Conservation (phyloP, 2,888 invertebrate genomes). For the Dichetophora obliterata region DNA sequence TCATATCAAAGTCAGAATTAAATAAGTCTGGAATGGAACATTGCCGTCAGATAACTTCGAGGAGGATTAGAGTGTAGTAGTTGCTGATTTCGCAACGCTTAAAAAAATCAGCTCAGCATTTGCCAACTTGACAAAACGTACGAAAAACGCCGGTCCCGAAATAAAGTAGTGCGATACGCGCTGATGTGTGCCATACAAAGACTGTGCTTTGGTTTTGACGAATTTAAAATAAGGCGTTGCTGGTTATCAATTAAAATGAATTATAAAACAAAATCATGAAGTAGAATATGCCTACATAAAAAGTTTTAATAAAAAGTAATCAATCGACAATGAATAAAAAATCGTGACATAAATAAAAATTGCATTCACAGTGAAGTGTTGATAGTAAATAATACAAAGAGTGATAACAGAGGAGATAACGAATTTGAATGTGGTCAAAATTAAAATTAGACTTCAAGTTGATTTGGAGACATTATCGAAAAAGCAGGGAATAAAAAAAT, state of each 20-base stretch:
- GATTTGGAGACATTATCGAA: too few species aligned
- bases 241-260: conserved; percentile 7
- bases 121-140: conserved; percentile 45
- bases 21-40: conserved; percentile 23
- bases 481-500: too few species aligned
- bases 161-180: conserved; percentile 1
- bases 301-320: too few species aligned
- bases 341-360: too few species aligned
- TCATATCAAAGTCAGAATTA: conserved; percentile 36
- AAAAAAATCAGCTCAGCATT: conserved; percentile 44
- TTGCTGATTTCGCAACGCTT: not conserved
- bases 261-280: not conserved
- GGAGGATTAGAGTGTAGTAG: conserved; percentile 18
- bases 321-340: too few species aligned
- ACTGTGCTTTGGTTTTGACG: not conserved
- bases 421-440: too few species aligned
- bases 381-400: too few species aligned
- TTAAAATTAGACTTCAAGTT: too few species aligned
- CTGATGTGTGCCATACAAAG: conserved; percentile 9
- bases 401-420: too few species aligned
- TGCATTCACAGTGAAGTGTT: too few species aligned
- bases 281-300: not conserved
- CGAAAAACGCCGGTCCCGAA: conserved; percentile 35
- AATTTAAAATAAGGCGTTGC: not conserved
- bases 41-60: conserved; percentile 32